These are phyloP conservation scores for Antrozous pallidus DNA, from an alignment of 2,797 vertebrate species.

Conservation along the genomic window DNA sequence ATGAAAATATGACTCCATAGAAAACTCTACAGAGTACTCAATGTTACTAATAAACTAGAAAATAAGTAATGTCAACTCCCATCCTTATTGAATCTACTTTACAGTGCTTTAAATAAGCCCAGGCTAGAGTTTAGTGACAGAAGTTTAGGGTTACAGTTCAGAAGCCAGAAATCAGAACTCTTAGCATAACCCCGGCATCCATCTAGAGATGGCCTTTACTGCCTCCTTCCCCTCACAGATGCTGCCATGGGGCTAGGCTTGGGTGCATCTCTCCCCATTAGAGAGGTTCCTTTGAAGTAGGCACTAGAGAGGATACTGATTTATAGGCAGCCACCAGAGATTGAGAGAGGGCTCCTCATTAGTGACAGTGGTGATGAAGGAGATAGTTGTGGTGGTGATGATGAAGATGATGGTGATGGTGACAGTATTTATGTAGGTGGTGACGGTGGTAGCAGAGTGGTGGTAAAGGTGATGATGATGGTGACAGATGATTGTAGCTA, in stretches of 20 bases:
- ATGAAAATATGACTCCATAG: not conserved
- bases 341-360: not conserved
- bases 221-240: not conserved
- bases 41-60: not conserved
- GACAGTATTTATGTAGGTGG: not conserved
- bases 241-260: not conserved
- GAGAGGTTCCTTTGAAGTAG: not conserved
- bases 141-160: not conserved
- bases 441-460: not conserved
- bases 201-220: not conserved
- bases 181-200: not conserved
- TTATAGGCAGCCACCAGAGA: not conserved
- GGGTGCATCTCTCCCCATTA: not conserved
- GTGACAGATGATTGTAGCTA: not conserved
- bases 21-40: not conserved
- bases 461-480: not conserved
- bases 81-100: not conserved
- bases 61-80: not conserved
- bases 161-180: not conserved
- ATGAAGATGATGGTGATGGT: not conserved
- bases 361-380: rapidly evolving
- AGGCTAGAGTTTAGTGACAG: not conserved
- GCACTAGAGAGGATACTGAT: not conserved
- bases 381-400: not conserved
- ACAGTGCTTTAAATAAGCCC: not conserved